A percentile compares a stretch with the other conserved stretches of the same genome.
Conservation (phyloP, 1,140 invertebrate species). For the Halyomorpha halys region DNA sequence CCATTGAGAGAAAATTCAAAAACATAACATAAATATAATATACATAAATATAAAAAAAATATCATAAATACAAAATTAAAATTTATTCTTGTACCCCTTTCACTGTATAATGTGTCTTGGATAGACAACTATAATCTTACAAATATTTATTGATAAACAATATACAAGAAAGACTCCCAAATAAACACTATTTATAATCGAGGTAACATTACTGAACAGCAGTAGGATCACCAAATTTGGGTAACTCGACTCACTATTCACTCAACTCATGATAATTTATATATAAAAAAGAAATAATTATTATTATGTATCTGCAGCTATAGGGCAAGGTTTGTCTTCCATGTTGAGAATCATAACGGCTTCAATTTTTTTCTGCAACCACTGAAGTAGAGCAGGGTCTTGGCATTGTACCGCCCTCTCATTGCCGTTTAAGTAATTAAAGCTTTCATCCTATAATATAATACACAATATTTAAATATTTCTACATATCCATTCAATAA, state of each 20-base stretch:
- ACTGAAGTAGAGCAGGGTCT: constrained; percentile 49
- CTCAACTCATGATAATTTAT: too few species aligned
- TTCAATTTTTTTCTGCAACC: constrained; percentile 61
- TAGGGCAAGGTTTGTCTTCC: constrained; percentile 46
- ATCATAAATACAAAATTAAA: too few species aligned
- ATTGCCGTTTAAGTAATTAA: constrained; percentile 40
- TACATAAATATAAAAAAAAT: too few species aligned
- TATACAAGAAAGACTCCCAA: too few species aligned
- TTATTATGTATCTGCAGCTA: constrained; percentile 20
- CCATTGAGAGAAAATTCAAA: too few species aligned
- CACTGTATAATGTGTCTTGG: constrained; percentile 14
- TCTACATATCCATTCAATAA: too few species aligned
- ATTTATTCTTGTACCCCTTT: neutral
- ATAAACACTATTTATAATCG: too few species aligned
- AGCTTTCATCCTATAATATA: constrained; percentile 43
- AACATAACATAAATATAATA: too few species aligned
- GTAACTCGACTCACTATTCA: too few species aligned
- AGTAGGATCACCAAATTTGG: too few species aligned
- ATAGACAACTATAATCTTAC: neutral
- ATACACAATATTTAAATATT: neutral
- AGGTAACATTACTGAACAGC: too few species aligned
- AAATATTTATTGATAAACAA: constrained; percentile 7
- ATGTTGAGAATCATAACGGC: constrained; percentile 58
- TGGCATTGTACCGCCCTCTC: constrained; percentile 55
- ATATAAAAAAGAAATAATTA: too few species aligned